Percentiles rank a stretch among this genome's conserved stretches.
Evolutionary conservation across 37 sponge, comb jelly and placozoan genomes (phyloP).

Genomic region (Lycopodina hypogea): DNA sequence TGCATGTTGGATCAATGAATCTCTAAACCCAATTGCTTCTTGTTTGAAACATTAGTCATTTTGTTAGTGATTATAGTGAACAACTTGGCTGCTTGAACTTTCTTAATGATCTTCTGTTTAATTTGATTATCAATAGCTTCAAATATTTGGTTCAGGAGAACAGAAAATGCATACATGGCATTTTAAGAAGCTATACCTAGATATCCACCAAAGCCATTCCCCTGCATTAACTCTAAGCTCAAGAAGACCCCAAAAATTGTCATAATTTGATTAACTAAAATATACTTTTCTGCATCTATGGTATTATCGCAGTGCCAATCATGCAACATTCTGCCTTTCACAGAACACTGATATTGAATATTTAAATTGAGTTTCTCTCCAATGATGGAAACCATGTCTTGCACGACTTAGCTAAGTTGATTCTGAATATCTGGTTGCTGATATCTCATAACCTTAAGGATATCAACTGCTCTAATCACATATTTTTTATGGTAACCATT

Average conservation of each 20-base stretch:
- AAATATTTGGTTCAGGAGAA: not conserved
- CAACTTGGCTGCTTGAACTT: not conserved
- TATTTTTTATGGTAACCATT: too few species aligned
- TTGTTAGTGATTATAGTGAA: not conserved
- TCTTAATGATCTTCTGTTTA: not conserved
- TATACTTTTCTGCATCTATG: slow-evolving; percentile 16
- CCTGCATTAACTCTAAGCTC: slow-evolving; percentile 32
- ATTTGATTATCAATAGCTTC: not conserved
- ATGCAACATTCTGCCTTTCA: slow-evolving; percentile 38
- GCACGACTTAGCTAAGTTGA: not conserved
- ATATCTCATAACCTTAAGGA: slow-evolving; percentile 32
- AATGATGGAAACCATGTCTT: slow-evolving; percentile 8
- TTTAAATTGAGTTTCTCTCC: slow-evolving; percentile 37
- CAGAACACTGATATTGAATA: slow-evolving; percentile 27
- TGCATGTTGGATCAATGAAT: slow-evolving; percentile 44
- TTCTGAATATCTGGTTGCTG: slow-evolving; percentile 9
- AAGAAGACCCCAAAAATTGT: slow-evolving; percentile 30
- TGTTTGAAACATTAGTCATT: not conserved
- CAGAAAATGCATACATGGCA: not conserved
- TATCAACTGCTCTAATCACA: too few species aligned
- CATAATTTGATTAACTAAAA: not conserved
- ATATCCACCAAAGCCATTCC: slow-evolving; percentile 25
- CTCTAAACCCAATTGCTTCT: slow-evolving; percentile 25
- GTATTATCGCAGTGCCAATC: slow-evolving; percentile 32
- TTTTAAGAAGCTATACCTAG: slow-evolving; percentile 19